Evolutionary conservation across 2,797 vertebrate species (phyloP), one percentile per base, ranked within the genome.

Genomic region (Poecile montanus): DNA sequence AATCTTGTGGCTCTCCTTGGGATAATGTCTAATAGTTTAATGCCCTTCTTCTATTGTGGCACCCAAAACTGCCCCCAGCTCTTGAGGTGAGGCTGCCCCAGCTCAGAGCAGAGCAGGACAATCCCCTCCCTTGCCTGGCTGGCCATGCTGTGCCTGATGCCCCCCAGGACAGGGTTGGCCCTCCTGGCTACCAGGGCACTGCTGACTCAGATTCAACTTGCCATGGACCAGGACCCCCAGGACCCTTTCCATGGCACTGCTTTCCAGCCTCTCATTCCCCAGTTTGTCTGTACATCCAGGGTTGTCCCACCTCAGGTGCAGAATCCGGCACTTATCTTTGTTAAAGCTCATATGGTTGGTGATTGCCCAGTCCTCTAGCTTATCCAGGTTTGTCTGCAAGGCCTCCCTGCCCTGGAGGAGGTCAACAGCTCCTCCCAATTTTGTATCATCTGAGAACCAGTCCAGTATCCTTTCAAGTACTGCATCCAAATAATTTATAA

Each of bases 201-300:
- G 30, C 17, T 57, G 61, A 0, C 17, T 50, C 36, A 18, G 0
- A 0, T 4, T 44, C 14, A 50, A 2, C 14, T 26, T 66, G 11
- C 3, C 30, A 30, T 12, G 0, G 0, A 9, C 9, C 16, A 56
- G 11, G 6, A 25, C 0, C 3, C 48, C 10, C 27, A 54, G 5
- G 8, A 2, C 6, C 9, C 5, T 72, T 47, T 29, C 29, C 16
- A 4, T 2, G 2, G 4, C 20, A 4, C 13, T 71, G 8, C 2
- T 27, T 0, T 63, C 50, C 32, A 63, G 12, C 12, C 1, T 50
- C 34, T 50, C 15, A 40, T 71, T 63, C 3, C 26, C 26, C 17
- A 32, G 11, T 11, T 19, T 60, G 8, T 42, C 26, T 12, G 4
- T 16, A 18, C 11, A 22, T 20, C 25, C 42, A 36, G 11, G 9